Evolutionary conservation across 2,888 invertebrate species (phyloP).

Genomic region (Netelia virgata): DNA sequence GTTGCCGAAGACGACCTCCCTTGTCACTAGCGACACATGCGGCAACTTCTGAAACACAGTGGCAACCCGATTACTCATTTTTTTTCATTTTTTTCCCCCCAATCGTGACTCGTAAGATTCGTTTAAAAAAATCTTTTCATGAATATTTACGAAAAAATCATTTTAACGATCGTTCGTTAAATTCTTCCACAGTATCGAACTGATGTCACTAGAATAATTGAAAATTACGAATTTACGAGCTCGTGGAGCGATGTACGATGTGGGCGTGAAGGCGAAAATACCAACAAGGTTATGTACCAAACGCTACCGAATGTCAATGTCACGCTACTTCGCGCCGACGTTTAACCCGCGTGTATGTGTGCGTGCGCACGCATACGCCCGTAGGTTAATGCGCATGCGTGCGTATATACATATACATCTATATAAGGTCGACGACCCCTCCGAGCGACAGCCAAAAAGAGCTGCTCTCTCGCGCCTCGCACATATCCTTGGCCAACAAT

Average conservation of each 20-base stretch:
- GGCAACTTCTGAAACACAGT: too few relatives aligned
- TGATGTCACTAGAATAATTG: background rate
- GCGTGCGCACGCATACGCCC: background rate
- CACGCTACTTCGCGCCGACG: conserved; percentile 54
- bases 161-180: too few relatives aligned
- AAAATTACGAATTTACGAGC: background rate
- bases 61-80: too few relatives aligned
- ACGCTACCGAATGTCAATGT: conserved; percentile 66
- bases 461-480: conserved; percentile 9
- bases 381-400: background rate
- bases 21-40: too few relatives aligned
- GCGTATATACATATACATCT: background rate
- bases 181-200: too few relatives aligned
- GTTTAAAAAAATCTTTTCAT: too few relatives aligned
- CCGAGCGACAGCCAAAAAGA: conserved; percentile 33
- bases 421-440: conserved; percentile 59
- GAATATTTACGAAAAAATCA: too few relatives aligned
- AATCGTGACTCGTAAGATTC: too few relatives aligned
- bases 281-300: background rate
- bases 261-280: conserved; percentile 39
- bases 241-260: conserved; percentile 1
- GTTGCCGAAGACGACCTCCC: too few relatives aligned
- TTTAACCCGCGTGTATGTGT: conserved; percentile 35
- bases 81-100: too few relatives aligned
- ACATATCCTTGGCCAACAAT: conserved; percentile 54